Evolutionary conservation across 1,140 invertebrate species (phyloP).

Genomic region (Drosophila lini): DNA sequence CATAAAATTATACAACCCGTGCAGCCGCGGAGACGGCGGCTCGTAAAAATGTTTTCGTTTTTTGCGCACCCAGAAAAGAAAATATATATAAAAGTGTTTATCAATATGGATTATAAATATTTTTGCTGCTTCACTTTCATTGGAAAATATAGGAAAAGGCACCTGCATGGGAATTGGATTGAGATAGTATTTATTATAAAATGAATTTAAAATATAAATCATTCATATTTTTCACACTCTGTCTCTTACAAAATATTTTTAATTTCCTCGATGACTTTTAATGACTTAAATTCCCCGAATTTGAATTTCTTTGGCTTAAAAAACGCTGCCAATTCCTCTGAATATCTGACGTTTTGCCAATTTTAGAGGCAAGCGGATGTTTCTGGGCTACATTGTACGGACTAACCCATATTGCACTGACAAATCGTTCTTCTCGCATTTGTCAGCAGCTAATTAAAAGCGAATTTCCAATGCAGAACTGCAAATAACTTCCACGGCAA

Average conservation of each 20-base stretch:
- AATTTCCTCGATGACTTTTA: not conserved
- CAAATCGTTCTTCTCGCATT: conserved; percentile 43
- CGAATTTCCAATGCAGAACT: conserved; percentile 68
- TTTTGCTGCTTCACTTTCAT: conserved; percentile 1
- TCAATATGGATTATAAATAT: conserved; percentile 8
- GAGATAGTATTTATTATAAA: not conserved
- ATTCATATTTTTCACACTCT: not conserved
- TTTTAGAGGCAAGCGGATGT: conserved; percentile 63
- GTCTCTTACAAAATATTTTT: not conserved
- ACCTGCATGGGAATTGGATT: conserved; percentile 17
- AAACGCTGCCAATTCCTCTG: not conserved
- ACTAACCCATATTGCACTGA: conserved; percentile 59
- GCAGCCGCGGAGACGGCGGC: conserved; percentile 20
- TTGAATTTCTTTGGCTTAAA: too few species aligned
- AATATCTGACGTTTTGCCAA: conserved; percentile 31
- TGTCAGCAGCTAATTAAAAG: conserved; percentile 81
- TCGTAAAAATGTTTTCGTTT: conserved; percentile 55
- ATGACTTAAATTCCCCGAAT: not conserved
- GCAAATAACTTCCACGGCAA: conserved; percentile 67
- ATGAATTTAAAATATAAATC: not conserved
- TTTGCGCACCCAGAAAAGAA: conserved; percentile 18
- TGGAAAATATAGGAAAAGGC: not conserved
- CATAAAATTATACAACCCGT: conserved; percentile 73
- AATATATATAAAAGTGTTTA: conserved; percentile 44
- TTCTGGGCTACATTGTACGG: conserved; percentile 67